Evolutionary conservation across 1,140 invertebrate species (phyloP).

Genomic region (Gerris buenoi): DNA sequence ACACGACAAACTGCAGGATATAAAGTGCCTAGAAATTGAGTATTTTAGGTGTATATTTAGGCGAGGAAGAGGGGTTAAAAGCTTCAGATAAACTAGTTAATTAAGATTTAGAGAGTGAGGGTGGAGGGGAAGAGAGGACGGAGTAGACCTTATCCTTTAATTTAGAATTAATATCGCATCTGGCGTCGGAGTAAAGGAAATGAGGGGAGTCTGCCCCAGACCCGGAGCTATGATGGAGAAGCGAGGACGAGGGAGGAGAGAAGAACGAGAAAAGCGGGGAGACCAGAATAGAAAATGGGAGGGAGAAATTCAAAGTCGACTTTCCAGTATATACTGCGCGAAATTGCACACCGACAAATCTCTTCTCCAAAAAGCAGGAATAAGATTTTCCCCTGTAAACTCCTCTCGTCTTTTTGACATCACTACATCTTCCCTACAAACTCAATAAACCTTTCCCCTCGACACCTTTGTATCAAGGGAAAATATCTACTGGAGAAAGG

Average conservation of each 20-base stretch:
- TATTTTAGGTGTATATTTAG: too few species aligned
- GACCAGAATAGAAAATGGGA: too few species aligned
- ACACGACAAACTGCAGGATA: too few species aligned
- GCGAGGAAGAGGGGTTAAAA: constrained; percentile 3
- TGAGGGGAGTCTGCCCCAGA: background rate
- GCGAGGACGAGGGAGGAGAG: constrained; percentile 17
- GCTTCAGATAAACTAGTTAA: constrained; percentile 3
- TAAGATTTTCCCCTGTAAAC: too few species aligned
- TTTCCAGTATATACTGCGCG: too few species aligned
- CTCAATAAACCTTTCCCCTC: background rate
- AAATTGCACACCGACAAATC: too few species aligned
- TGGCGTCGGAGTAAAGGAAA: constrained; percentile 10
- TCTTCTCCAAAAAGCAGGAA: too few species aligned
- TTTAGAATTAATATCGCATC: constrained; percentile 13
- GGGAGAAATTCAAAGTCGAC: too few species aligned
- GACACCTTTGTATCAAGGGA: too few species aligned
- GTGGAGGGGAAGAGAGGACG: background rate
- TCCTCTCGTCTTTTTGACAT: too few species aligned
- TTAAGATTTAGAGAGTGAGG: background rate
- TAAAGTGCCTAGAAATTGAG: background rate
- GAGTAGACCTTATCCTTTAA: constrained; percentile 10
- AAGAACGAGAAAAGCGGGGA: constrained; percentile 18
- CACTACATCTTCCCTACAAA: background rate
- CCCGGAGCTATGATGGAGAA: background rate
- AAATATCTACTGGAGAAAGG: too few species aligned